Base-by-base conservation (phyloP, 2,797 vertebrate species). In the Champsocephalus esox region DNA sequence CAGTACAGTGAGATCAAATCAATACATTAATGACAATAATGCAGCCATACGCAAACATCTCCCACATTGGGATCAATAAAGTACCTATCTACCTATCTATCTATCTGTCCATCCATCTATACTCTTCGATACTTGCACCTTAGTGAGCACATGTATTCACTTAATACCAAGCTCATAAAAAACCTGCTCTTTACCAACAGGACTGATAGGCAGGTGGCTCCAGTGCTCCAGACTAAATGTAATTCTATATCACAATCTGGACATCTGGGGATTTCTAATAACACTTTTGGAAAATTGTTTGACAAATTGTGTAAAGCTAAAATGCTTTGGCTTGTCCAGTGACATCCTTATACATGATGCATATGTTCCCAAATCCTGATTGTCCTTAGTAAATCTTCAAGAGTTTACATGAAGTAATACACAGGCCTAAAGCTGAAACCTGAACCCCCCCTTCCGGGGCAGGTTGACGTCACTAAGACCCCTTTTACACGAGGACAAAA, bases 101-200 rank as follows among this genome's bases (percentile, higher is more conserved):
- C 28, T 28, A 28, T 28, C 24, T 28, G 4, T 28, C 24, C 3
- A 28, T 12, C 1, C 3, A 28, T 12, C 1, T 4, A 58, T 10
- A 50, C 16, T 67, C 10, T 12, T 32, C 34, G 5, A 67, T 38
- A 62, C 9, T 48, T 74, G 4, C 34, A 46, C 62, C n/a, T 45
- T 9, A 55, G 11, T 21, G 49, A 17, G 44, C 13, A 65, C 38
- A 58, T 45, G 48, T 16, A 1, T 49, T 66, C 17, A 21, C 50
- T 43, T 44, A 34, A 24, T 24, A 38, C 10, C 16, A 24, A 52
- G n/a, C n/a, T 52, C n/a, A 28, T 41, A 5, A 65, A 46, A 67
- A 54, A 71, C 63, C 59, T 73, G 48, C 48, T 69, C 64, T 52
- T 81, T 5, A 75, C 38, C 38, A 59, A 64, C 14, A 69, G 66